Conservation (phyloP, 2,113 vertebrate genomes). For the Barnardius zonarius region DNA sequence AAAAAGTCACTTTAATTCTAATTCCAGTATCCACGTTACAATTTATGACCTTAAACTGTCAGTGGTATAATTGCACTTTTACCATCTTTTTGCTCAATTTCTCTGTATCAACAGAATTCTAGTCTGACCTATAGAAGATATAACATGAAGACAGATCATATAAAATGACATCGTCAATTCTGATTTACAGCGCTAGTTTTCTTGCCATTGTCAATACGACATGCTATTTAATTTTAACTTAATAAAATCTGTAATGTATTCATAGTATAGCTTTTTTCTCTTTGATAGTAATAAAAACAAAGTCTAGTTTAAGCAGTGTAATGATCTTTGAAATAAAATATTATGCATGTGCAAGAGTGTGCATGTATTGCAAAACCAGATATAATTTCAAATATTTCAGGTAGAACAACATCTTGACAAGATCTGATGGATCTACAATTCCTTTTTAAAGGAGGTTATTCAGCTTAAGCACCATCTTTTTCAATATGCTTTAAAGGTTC, state of each 20-base stretch:
- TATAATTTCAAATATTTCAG: not conserved
- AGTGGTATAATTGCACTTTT: not conserved
- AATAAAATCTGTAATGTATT: not conserved
- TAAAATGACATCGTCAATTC: not conserved
- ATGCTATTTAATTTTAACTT: not conserved
- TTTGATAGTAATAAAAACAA: not conserved
- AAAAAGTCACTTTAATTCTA: not conserved
- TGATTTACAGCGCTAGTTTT: not conserved
- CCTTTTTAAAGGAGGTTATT: not conserved
- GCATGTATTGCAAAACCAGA: not conserved
- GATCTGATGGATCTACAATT: not conserved
- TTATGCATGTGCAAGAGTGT: rapidly evolving
- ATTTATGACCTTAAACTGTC: not conserved
- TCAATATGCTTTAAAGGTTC: not conserved
- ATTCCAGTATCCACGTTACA: not conserved
- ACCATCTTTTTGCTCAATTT: not conserved
- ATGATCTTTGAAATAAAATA: not conserved
- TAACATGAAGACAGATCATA: not conserved
- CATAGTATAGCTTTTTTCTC: not conserved
- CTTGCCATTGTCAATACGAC: not conserved
- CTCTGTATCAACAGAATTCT: not conserved
- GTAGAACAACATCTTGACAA: not conserved
- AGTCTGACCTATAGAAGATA: not conserved
- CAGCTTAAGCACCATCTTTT: not conserved
- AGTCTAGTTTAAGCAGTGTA: not conserved